phyloP scores from a whole-genome alignment of 2,797 vertebrate genomes.

The Macropodus opercularis region DNA sequence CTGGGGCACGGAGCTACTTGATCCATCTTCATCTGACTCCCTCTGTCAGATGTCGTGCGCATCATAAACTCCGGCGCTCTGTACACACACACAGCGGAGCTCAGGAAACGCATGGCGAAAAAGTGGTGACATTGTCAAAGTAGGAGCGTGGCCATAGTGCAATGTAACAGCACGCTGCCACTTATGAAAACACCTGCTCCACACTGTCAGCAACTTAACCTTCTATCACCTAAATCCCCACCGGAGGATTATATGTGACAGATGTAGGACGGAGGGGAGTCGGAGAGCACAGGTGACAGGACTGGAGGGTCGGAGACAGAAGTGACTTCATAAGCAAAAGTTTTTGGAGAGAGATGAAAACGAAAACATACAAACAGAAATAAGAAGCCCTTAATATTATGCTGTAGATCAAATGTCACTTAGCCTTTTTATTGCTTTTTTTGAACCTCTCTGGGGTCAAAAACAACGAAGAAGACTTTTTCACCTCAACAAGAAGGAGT shows the following conservation, averaged over 20 bases:
- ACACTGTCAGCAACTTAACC: slow-evolving; percentile 73
- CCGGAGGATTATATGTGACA: slow-evolving; percentile 63
- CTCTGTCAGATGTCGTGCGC: slow-evolving; percentile 42
- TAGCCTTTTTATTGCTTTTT: not conserved
- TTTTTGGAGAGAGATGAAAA: slow-evolving; percentile 30
- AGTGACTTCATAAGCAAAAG: slow-evolving; percentile 39
- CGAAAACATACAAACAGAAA: not conserved
- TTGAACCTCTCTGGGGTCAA: not conserved
- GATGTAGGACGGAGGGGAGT: slow-evolving; percentile 46
- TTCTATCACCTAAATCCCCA: slow-evolving; percentile 63
- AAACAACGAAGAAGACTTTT: slow-evolving; percentile 5
- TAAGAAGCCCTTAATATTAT: slow-evolving; percentile 18
- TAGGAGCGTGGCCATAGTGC: slow-evolving; percentile 55
- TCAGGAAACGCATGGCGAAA: slow-evolving; percentile 46
- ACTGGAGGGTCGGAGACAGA: slow-evolving; percentile 25
- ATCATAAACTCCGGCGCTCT: slow-evolving; percentile 57
- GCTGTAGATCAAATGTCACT: slow-evolving; percentile 3
- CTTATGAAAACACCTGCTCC: slow-evolving; percentile 74
- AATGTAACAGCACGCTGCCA: slow-evolving; percentile 60
- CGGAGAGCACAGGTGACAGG: slow-evolving; percentile 18
- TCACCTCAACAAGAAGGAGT: slow-evolving; percentile 13
- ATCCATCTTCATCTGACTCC: slow-evolving; percentile 49
- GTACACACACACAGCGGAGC: slow-evolving; percentile 34
- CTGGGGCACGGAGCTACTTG: slow-evolving; percentile 22
- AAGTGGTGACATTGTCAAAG: slow-evolving; percentile 70